Evolutionary conservation across 2,113 vertebrate genomes (phyloP).

Genomic region (Acrocephalus arundinaceus): DNA sequence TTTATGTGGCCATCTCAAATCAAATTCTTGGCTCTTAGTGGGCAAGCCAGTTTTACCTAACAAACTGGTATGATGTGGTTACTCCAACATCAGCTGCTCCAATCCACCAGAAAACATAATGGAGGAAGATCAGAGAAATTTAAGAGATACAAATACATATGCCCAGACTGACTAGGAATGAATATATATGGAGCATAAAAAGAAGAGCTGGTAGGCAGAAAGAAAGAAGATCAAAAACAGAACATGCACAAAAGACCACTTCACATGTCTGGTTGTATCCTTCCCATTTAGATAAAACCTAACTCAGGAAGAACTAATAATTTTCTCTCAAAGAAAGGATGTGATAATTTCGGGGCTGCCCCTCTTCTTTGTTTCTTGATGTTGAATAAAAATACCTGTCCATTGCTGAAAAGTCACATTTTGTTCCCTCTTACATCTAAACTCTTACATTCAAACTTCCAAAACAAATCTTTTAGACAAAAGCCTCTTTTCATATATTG

Average conservation of each 20-base stretch:
- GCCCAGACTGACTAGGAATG: not conserved
- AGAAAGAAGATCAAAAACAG: not conserved
- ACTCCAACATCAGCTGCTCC: not conserved
- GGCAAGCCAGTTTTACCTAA: not conserved
- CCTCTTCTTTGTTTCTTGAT: not conserved
- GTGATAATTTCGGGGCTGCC: not conserved
- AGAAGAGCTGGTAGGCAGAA: not conserved
- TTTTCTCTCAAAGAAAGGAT: not conserved
- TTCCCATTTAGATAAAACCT: not conserved
- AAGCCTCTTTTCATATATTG: not conserved
- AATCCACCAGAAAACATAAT: not conserved
- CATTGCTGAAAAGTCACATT: not conserved
- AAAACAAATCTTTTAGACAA: not conserved
- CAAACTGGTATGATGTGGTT: not conserved
- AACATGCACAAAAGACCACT: not conserved
- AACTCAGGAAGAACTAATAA: not conserved
- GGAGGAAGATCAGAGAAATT: not conserved
- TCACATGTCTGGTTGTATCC: not conserved
- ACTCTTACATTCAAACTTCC: not conserved
- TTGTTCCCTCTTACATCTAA: not conserved
- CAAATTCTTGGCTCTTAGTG: not conserved
- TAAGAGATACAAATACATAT: not conserved
- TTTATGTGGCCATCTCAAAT: not conserved
- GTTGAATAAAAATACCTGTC: not conserved
- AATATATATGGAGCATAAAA: not conserved